These are phyloP conservation scores for Onychomys torridus DNA, from an alignment of 2,797 vertebrate species.

Conservation along the genomic window DNA sequence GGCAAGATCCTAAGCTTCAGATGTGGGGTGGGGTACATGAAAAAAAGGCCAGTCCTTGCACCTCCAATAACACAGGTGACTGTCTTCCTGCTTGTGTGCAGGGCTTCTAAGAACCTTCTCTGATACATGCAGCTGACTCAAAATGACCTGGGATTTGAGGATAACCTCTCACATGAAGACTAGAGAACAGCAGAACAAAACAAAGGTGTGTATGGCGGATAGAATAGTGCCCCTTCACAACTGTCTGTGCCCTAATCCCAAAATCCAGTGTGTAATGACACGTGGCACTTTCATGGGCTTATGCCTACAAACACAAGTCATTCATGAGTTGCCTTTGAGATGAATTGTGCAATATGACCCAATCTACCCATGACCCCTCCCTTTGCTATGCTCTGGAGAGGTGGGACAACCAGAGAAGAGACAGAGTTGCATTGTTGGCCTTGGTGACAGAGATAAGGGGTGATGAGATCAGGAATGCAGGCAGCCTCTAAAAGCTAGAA, in stretches of 20 bases:
- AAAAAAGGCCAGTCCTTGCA: neutral
- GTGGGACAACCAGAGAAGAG: neutral
- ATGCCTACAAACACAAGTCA: neutral
- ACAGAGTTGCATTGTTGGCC: neutral
- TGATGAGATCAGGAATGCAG: neutral
- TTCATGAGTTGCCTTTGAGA: neutral
- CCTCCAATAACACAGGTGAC: neutral
- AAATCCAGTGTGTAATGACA: neutral
- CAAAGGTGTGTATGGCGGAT: fast-evolving
- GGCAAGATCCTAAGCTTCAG: neutral
- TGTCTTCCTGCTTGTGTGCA: neutral
- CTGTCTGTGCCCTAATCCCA: neutral
- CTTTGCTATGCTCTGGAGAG: neutral
- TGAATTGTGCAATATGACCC: neutral
- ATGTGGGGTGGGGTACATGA: no score
- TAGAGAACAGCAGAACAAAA: neutral
- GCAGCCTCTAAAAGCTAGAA: neutral
- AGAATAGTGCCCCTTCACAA: neutral
- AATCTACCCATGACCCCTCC: neutral
- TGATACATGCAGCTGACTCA: neutral
- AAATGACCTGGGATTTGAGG: neutral
- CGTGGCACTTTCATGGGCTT: neutral
- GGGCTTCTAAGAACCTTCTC: neutral
- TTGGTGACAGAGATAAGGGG: neutral
- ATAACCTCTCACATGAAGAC: conserved; percentile 27